Evolutionary conservation across 92 coral and sea anemone genomes (phyloP), one percentile per base, ranked within the genome.

Genomic region (Bergia puertoricense): DNA sequence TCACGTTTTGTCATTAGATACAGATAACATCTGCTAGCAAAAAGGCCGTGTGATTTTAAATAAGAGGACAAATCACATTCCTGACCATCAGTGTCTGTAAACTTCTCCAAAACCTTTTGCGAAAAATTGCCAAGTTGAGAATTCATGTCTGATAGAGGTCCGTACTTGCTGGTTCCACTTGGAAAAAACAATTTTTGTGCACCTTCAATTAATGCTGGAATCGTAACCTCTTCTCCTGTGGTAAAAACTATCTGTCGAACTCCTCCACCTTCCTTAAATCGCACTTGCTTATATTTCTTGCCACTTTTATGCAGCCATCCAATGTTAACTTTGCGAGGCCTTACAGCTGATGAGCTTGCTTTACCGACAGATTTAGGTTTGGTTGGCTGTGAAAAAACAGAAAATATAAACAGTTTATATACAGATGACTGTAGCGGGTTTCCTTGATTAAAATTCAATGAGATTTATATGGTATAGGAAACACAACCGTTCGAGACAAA

Each of bases 1-100:
- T 62, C 68, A 62, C 5, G 68, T 62, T 62, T 62, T 62, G 88
- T 69, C 88, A 74, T 85, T 45, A 74, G 48, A 72, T 71, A 85
- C 9, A 85, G 22, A 69, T 85, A 85, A 69, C 88, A 85, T 85
- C 67, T 36, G 65, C 88, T 85, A n/a, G 88, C 88, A 85, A 18
- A 62, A 62, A 62, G 69, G 8, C 69, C 30, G 8, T 62, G 69
- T 62, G 30, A 18, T 62, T 62, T 62, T 62, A 62, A 62, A 18
- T 16, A 62, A 4, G 23, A 18, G 30, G 69, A 18, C 18, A 62
- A 62, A 18, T 62, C 69, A 15, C 68, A 62, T 62, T 54, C 69
- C 6, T 18, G 30, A 62, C 30, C 69, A 62, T 62, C 69, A 62
- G 69, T 18, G 69, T 62, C 13, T 62, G 30, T 18, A 62, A 62